Conservation (phyloP, 2,113 vertebrate genomes). For the Sula dactylatra region DNA sequence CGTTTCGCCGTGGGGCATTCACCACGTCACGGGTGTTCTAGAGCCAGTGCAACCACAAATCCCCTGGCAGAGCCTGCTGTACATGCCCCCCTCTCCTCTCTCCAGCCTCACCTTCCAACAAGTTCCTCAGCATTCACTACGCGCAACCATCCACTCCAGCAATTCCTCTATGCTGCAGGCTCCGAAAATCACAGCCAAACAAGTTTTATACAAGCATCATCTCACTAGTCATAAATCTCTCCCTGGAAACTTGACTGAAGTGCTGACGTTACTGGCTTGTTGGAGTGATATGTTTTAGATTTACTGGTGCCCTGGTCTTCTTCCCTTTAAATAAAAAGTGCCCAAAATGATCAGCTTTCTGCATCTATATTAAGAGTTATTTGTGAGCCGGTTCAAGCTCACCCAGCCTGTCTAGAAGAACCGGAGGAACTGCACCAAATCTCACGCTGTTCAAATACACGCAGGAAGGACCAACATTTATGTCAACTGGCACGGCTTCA, state of each 20-base stretch:
- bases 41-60: background rate
- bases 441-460: accelerated
- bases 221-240: conserved; percentile 43
- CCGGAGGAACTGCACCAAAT: background rate
- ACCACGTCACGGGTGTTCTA: background rate
- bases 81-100: background rate
- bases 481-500: accelerated
- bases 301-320: background rate
- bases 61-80: background rate
- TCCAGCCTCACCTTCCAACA: background rate
- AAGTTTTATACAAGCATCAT: background rate
- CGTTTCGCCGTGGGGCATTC: accelerated
- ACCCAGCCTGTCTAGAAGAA: background rate
- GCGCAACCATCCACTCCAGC: background rate
- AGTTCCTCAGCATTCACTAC: background rate
- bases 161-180: background rate
- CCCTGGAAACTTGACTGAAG: conserved; percentile 7
- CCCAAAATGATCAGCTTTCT: background rate
- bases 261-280: conserved; percentile 4
- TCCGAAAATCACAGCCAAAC: conserved; percentile 11
- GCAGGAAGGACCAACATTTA: background rate
- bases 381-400: background rate
- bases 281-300: background rate
- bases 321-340: background rate
- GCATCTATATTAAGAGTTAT: background rate